Evolutionary conservation across 2,888 invertebrate species (phyloP), one percentile per base, ranked within the genome.

Genomic region (Marasmarcha lunaedactyla): DNA sequence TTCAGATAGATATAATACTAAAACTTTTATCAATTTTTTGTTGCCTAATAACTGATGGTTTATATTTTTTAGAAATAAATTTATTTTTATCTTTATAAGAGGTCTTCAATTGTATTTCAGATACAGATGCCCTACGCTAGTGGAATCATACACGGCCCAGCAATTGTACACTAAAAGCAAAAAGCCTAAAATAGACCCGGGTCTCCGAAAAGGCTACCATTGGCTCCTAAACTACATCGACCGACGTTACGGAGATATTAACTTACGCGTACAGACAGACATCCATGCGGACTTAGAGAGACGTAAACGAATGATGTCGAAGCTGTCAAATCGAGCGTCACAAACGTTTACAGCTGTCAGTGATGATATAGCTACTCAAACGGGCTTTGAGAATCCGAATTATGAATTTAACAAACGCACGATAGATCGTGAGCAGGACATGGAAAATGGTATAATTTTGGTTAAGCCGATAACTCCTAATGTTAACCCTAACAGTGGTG

Each of bases 101-200:
- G 5, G 9, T 9, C 25, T 25, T 5, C 25, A 25, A 25, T 9
- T n/a, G 2, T 30, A 30, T 48, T 56, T 6, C 61, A 84, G 84
- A 48, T 89, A 89, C 63, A 86, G 89, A 55, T 93, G 93, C 63
- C 92, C 93, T 0, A 94, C 94, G 0, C 78, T 92, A 59, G 90
- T 95, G 0, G 93, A 94, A 71, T 88, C 89, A 1, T 91, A 91
- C 71, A 86, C 87, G 11, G 87, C 89, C 0, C 41, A 68, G 12
- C 51, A 56, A 0, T 44, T 55, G 2, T 59, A 61, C n/a, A 48
- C 37, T 0, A 73, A 64, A 15, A 49, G 59, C 1, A 78, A 70
- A 47, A 86, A 85, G 38, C 67, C 71, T 2, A 88, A 87, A 66
- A 71, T 89, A 42, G 91, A 92, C 54, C 84, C 86, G 0, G 88